These are phyloP conservation scores for Pseudomyrmex sp. DNA, from an alignment of 1,140 invertebrate genomes.

Conservation along the genomic window DNA sequence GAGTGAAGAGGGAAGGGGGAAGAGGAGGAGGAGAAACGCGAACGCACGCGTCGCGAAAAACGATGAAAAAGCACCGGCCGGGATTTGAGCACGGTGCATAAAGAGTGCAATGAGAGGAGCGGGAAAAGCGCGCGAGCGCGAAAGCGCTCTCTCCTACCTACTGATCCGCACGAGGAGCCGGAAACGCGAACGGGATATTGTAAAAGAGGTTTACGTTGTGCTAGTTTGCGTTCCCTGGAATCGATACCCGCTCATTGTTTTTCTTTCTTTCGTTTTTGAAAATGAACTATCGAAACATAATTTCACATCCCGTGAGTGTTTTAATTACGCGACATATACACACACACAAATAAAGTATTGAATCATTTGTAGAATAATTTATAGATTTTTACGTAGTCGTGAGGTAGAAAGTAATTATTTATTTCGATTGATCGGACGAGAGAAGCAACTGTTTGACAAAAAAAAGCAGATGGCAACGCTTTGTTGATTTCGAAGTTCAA, in stretches of 20 bases:
- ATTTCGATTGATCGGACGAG: too few relatives aligned
- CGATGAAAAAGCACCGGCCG: constrained; percentile 52
- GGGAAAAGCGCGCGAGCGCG: constrained; percentile 22
- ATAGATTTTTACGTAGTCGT: too few relatives aligned
- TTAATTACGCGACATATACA: too few relatives aligned
- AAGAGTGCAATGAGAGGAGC: constrained; percentile 56
- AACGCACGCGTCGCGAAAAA: constrained; percentile 57
- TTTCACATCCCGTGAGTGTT: neutral
- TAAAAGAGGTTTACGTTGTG: constrained; percentile 41
- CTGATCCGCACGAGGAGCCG: constrained; percentile 56
- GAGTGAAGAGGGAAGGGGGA: neutral
- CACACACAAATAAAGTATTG: too few relatives aligned
- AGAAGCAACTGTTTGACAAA: too few relatives aligned
- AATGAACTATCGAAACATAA: constrained; percentile 16
- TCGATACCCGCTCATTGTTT: constrained; percentile 43
- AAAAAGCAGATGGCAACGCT: too few relatives aligned
- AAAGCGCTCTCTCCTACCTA: constrained; percentile 34
- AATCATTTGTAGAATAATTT: too few relatives aligned
- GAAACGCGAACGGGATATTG: constrained; percentile 42
- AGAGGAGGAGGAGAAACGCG: constrained; percentile 29
- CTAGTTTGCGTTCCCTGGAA: constrained; percentile 47
- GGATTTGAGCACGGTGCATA: constrained; percentile 55
- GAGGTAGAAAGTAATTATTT: too few relatives aligned
- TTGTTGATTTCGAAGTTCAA: too few relatives aligned
- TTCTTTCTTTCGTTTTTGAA: constrained; percentile 21